Evolutionary conservation across 2,888 invertebrate species (phyloP), one percentile per base, ranked within the genome.

Genomic region (Criorhina ranunculi): DNA sequence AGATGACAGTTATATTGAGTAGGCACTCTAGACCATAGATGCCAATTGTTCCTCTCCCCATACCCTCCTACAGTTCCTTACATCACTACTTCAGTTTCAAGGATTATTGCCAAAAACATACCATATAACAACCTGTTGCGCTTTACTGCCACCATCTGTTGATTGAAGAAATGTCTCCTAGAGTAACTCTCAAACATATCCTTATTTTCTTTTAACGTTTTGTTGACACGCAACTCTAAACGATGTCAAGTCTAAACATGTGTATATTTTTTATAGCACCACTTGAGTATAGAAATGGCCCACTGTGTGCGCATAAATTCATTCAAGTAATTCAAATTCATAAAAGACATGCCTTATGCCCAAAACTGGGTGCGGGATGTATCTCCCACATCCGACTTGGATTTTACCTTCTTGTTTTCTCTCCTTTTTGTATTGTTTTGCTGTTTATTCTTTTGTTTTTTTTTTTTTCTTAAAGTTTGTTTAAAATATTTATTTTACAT

Each of bases 401-500:
- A 5, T 35, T 33, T 17, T 15, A 53, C 15, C 12, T 53, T 33
- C 31, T 17, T 11, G 6, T 17, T 15, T 33, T 12, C 55, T 35
- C 17, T n/a, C 33, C 11, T 37, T 37, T 35, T 57, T 7, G 19
- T 19, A 17, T 31, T 62, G 6, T 60, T 33, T 44, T 42, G 11
- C 37, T 40, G 37, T 29, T 40, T 33, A 33, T 31, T 62, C 17
- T 33, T 17, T 2, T 44, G 42, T 62, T 6, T 24, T 4, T 24
- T 24, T 24, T 24, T 24, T 24, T 44, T 44, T 31, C 17, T 17
- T 44, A 33, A 31, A 44, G 60, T 42, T 59, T 29, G 24, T 62
- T 44, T 42, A 59, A 59, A 59, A 40, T 59, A 33, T 33, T 49
- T 64, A 33, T 46, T 64, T 49, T 31, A 35, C 12, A 33, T 46